A percentile compares a stretch with the other conserved stretches of the same genome.
These are phyloP conservation scores for Styela clava DNA, from an alignment of 23 tunicate genomes.

Conservation along the genomic window DNA sequence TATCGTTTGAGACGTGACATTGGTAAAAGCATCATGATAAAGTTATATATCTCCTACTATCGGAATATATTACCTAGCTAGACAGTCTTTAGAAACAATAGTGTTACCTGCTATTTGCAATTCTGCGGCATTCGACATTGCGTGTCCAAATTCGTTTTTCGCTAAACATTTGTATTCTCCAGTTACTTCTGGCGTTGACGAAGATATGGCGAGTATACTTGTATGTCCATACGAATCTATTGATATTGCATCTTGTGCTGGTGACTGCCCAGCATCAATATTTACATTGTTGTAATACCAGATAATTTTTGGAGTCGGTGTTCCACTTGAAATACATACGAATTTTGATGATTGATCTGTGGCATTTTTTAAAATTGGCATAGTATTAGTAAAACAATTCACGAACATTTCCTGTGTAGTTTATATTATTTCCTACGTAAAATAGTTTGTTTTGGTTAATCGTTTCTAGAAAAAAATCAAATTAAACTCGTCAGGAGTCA, in stretches of 20 bases:
- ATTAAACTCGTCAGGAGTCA: no score
- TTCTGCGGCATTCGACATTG: neutral
- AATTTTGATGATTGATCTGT: neutral
- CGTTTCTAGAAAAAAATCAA: no score
- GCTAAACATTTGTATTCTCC: slow-evolving; percentile 13
- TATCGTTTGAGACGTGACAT: no score
- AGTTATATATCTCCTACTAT: no score
- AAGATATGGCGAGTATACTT: neutral
- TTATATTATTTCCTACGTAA: no score
- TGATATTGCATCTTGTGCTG: neutral
- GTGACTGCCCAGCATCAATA: neutral
- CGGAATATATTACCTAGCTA: no score
- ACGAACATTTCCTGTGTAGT: no score
- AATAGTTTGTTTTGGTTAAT: no score
- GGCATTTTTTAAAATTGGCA: neutral
- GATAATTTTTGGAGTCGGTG: slow-evolving; percentile 11
- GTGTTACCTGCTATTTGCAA: slow-evolving; percentile 8
- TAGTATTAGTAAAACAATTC: neutral
- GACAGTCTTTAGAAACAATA: no score
- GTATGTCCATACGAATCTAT: slow-evolving; percentile 4
- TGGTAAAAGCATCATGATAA: no score
- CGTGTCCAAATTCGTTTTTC: neutral
- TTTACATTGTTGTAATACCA: neutral
- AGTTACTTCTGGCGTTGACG: neutral
- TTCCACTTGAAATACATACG: neutral